These are phyloP conservation scores for Micrasema minimum DNA, from an alignment of 1,140 invertebrate species.

Conservation along the genomic window DNA sequence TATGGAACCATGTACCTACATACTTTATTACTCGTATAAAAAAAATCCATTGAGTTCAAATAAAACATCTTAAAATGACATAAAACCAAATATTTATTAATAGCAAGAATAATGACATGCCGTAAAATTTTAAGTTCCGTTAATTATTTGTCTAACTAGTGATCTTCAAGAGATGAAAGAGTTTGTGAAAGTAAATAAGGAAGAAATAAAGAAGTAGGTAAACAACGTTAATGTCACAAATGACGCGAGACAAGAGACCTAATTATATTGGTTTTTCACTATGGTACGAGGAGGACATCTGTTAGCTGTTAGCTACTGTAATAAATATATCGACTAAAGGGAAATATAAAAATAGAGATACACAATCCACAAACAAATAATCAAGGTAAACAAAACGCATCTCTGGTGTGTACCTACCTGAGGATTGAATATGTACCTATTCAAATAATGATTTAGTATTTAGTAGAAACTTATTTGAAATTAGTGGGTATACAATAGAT, in stretches of 20 bases:
- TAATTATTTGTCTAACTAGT: conserved; percentile 2
- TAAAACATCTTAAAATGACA: too few relatives aligned
- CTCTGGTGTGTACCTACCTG: too few relatives aligned
- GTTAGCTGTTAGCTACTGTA: not conserved
- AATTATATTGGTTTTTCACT: conserved; percentile 26
- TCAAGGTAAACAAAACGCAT: too few relatives aligned
- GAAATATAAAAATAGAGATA: conserved; percentile 1
- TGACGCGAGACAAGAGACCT: conserved; percentile 15
- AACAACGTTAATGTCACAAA: conserved; percentile 13
- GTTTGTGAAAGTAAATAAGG: not conserved
- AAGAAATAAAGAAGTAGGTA: conserved; percentile 20
- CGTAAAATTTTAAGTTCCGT: not conserved
- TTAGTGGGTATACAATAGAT: too few relatives aligned
- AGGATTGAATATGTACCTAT: too few relatives aligned
- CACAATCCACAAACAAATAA: not conserved
- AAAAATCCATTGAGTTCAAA: too few relatives aligned
- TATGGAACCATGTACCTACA: too few relatives aligned
- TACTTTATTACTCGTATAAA: too few relatives aligned
- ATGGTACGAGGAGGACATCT: conserved; percentile 9
- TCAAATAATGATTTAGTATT: too few relatives aligned
- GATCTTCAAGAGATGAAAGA: conserved; percentile 10
- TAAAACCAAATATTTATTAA: too few relatives aligned
- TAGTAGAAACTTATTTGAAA: too few relatives aligned
- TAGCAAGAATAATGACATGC: not conserved
- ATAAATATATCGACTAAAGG: not conserved